Conservation (phyloP, 2,797 vertebrate genomes). For the Chelmon rostratus region DNA sequence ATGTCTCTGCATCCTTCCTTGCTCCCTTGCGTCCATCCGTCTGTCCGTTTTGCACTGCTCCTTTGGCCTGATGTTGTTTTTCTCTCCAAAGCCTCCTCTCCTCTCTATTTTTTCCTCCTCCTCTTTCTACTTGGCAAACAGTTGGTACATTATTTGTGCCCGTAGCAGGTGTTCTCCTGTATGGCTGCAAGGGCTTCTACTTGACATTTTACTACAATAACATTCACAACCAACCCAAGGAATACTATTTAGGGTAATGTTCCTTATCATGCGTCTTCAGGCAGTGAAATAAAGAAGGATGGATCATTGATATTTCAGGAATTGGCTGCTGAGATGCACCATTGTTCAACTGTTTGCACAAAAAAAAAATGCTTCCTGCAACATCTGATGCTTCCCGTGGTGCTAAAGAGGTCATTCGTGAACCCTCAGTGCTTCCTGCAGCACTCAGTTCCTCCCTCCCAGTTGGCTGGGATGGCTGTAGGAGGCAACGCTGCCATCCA, state of each 20-base stretch:
- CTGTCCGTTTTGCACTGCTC: slow-evolving; percentile 12
- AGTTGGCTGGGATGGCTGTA: slow-evolving; percentile 32
- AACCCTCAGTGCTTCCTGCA: slow-evolving; percentile 41
- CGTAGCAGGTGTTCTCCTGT: slow-evolving; percentile 46
- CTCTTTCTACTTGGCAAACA: slow-evolving; percentile 23
- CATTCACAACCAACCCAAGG: background rate
- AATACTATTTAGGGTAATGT: background rate
- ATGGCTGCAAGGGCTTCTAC: slow-evolving; percentile 25
- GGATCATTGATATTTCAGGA: background rate
- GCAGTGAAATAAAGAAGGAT: slow-evolving; percentile 18
- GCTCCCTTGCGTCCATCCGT: slow-evolving; percentile 37
- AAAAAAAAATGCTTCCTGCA: slow-evolving; percentile 15
- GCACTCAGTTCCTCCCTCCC: slow-evolving; percentile 11
- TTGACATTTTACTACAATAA: slow-evolving; percentile 40
- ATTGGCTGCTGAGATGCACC: background rate
- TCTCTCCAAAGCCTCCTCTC: slow-evolving; percentile 7
- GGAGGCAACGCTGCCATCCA: slow-evolving; percentile 50
- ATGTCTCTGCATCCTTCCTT: slow-evolving; percentile 23
- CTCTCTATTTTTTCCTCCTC: background rate
- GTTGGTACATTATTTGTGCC: slow-evolving; percentile 28
- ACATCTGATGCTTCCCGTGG: slow-evolving; percentile 26
- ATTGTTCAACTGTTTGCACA: slow-evolving; percentile 15
- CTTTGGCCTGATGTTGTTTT: slow-evolving; percentile 35
- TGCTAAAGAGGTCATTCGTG: slow-evolving; percentile 17
- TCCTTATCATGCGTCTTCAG: slow-evolving; percentile 6